Evolutionary conservation across 1,140 invertebrate species (phyloP).

Genomic region (Musca domestica): DNA sequence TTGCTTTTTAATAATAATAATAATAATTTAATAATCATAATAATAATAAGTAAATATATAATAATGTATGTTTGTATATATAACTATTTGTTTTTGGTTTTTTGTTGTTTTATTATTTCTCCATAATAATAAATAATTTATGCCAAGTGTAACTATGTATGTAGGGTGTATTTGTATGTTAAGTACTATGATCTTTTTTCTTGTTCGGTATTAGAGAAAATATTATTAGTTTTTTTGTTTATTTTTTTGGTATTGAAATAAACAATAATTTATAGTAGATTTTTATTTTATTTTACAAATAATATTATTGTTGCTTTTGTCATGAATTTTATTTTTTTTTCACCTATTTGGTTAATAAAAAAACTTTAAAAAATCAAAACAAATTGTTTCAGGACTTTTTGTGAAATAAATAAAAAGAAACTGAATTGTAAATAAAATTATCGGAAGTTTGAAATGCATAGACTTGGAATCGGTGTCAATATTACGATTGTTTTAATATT

Average conservation of each 20-base stretch:
- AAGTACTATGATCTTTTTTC: conserved; percentile 22
- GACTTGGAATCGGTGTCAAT: too few relatives aligned
- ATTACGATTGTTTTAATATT: too few relatives aligned
- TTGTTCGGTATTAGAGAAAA: too few relatives aligned
- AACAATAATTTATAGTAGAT: conserved; percentile 35
- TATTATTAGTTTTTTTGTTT: too few relatives aligned
- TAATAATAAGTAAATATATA: conserved; percentile 7
- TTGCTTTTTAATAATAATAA: conserved; percentile 4
- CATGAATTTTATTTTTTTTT: conserved; percentile 10
- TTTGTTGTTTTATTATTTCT: conserved; percentile 3
- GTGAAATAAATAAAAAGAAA: too few relatives aligned
- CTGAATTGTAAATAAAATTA: too few relatives aligned
- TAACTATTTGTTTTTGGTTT: background rate
- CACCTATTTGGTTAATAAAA: too few relatives aligned
- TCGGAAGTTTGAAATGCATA: too few relatives aligned
- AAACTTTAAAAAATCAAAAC: too few relatives aligned
- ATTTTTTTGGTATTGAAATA: too few relatives aligned
- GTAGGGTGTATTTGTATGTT: conserved; percentile 31
- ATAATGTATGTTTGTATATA: conserved; percentile 3
- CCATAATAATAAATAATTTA: background rate
- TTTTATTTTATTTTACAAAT: conserved; percentile 41
- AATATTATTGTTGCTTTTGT: conserved; percentile 34
- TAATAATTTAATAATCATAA: conserved; percentile 10
- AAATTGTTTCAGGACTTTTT: too few relatives aligned
- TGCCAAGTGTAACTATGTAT: background rate